Percentiles rank a stretch among this genome's conserved stretches.
Evolutionary conservation across 2,797 vertebrate genomes (phyloP).

Genomic region (Leptatherina wallacei): DNA sequence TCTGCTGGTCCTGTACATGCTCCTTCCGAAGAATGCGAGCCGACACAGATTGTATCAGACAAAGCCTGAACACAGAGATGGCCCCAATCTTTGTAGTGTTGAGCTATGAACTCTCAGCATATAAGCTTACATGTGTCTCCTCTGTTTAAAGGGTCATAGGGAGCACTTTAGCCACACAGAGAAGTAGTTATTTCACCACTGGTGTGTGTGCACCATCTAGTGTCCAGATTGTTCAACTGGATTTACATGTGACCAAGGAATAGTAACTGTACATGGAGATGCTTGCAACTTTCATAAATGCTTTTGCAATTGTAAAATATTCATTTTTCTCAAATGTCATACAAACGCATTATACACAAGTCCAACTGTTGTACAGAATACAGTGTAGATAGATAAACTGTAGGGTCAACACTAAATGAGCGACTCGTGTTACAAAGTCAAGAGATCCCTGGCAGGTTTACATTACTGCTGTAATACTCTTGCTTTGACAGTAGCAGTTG

Average conservation of each 20-base stretch:
- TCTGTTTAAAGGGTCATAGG: slow-evolving; percentile 6
- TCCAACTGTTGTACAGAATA: not conserved
- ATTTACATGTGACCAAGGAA: not conserved
- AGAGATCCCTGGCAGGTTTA: slow-evolving; percentile 52
- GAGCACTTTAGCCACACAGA: not conserved
- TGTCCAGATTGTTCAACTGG: slow-evolving; percentile 48
- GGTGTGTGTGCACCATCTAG: slow-evolving; percentile 75
- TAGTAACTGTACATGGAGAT: not conserved
- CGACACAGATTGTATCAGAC: slow-evolving; percentile 29
- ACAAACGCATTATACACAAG: not conserved
- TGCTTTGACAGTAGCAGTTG: slow-evolving; percentile 59
- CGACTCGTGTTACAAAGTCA: slow-evolving; percentile 55
- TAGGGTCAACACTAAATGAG: slow-evolving; percentile 21
- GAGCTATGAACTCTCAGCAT: not conserved
- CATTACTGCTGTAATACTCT: slow-evolving; percentile 61
- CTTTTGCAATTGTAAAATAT: not conserved
- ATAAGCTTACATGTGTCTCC: not conserved
- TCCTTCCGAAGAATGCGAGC: slow-evolving; percentile 32
- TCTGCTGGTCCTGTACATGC: slow-evolving; percentile 18
- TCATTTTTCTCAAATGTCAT: not conserved
- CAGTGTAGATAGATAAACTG: slow-evolving; percentile 1
- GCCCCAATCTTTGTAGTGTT: slow-evolving; percentile 3
- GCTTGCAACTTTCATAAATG: slow-evolving; percentile 5
- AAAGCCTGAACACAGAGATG: slow-evolving; percentile 15
- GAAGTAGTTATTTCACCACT: slow-evolving; percentile 33